Base-by-base conservation (phyloP, 2,888 invertebrate species). In the Polydrusus cervinus region DNA sequence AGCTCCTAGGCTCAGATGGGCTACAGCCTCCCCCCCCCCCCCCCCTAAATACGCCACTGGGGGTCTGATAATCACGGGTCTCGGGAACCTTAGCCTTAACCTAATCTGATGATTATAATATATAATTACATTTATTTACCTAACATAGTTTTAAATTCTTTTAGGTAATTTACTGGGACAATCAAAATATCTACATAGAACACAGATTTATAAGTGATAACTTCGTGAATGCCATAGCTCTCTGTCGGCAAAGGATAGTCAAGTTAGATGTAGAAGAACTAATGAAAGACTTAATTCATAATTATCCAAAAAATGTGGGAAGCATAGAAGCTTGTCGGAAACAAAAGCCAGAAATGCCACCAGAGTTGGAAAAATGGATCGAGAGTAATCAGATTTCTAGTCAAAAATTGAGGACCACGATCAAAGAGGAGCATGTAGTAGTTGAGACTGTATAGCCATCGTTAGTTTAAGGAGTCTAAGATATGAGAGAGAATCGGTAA, bases 111-210 rank as follows among this genome's bases (percentile, higher is more conserved):
- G n/a, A n/a, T n/a, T n/a, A n/a, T 25, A 3, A 25, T 25, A 25
- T 25, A 5, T 25, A 25, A 25, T 25, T 25, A 25, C 25, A 25
- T 25, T 25, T 25, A 25, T 25, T 25, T 25, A 5, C 25, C 8
- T 34, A n/a, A 10, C 10, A 34, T 34, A 34, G 10, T 34, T 3
- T 9, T 1, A 34, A 3, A 34, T 34, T 60, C 25, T 85, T 86
- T 47, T 87, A 95, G 94, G 91, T 96, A 65, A 90, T 95, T 68
- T 95, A 94, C 84, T 97, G 96, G 96, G 96, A 97, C 84, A 92
- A 93, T 5, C 91, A 92, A 80, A 92, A 93, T 30, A 89, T 97
- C 69, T 97, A 93, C 84, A 91, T 96, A 89, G 95, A 96, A 85
- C 96, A 97, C 85, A 91, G 93, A 78, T 93, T 96, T 79, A 88